These are phyloP conservation scores for Zonitis immaculata DNA, from an alignment of 2,888 invertebrate species.

Conservation along the genomic window DNA sequence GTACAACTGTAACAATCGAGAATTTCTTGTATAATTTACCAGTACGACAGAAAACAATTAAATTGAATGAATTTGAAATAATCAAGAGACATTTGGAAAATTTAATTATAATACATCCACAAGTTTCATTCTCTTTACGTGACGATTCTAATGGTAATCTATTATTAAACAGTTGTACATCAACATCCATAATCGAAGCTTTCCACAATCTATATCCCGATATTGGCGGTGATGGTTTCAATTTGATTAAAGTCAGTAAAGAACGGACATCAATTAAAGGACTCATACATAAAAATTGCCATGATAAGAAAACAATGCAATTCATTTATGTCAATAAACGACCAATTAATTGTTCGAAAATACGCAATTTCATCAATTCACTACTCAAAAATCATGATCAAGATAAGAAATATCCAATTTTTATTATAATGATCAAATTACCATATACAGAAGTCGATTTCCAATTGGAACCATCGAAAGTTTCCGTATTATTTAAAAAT, in stretches of 20 bases:
- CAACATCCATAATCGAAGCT: constrained; percentile 53
- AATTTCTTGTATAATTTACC: constrained; percentile 61
- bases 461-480: constrained; percentile 50
- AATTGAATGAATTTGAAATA: constrained; percentile 55
- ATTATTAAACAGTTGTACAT: constrained; percentile 57
- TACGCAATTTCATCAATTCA: constrained; percentile 49
- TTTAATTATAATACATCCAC: constrained; percentile 61
- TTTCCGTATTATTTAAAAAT: constrained; percentile 53
- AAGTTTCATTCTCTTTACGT: constrained; percentile 63
- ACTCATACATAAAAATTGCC: constrained; percentile 53
- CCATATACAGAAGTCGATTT: constrained; percentile 52
- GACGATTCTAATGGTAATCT: constrained; percentile 60
- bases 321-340: constrained; percentile 65
- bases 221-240: constrained; percentile 43
- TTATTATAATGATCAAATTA: constrained; percentile 54
- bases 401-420: constrained; percentile 45
- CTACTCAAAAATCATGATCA: constrained; percentile 34
- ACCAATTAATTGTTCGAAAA: constrained; percentile 52
- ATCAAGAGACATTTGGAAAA: constrained; percentile 57
- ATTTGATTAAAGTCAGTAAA: constrained; percentile 44
- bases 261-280: constrained; percentile 54
- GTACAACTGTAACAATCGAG: constrained; percentile 68
- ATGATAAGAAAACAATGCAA: constrained; percentile 51
- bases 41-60: constrained; percentile 56
- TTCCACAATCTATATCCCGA: constrained; percentile 50